Percentiles rank a stretch among this genome's conserved stretches.
Conservation (phyloP, 2,888 invertebrate genomes). For the Melanostoma scalare region DNA sequence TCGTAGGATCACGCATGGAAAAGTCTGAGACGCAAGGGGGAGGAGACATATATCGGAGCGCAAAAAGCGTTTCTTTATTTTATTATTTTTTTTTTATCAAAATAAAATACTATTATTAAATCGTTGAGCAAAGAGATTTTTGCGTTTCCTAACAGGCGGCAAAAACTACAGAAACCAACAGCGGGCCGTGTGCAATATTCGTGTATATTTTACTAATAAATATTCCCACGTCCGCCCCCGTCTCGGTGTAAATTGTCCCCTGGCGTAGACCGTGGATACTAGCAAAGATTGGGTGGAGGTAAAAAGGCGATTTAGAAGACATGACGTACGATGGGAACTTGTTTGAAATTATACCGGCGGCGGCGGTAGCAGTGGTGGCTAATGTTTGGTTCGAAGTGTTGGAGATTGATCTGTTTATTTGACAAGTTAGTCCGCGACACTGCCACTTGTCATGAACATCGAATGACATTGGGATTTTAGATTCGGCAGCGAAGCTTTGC, state of each 20-base stretch:
- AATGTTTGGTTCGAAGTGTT: too few species aligned
- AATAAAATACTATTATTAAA: conserved; percentile 68
- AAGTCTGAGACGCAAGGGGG: conserved; percentile 6
- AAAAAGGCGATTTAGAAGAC: background rate
- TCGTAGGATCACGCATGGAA: conserved; percentile 38
- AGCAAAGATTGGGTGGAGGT: background rate
- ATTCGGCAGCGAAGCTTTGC: conserved; percentile 18
- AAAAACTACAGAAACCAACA: conserved; percentile 52
- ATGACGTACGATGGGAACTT: conserved; percentile 18
- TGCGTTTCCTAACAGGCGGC: conserved; percentile 68
- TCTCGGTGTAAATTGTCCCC: conserved; percentile 33
- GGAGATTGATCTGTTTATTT: conserved; percentile 41
- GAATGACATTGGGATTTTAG: conserved; percentile 62
- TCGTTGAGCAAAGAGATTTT: conserved; percentile 51
- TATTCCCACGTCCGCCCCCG: conserved; percentile 48
- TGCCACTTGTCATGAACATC: conserved; percentile 64
- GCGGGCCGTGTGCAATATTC: conserved; percentile 82
- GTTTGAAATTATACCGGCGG: conserved; percentile 11
- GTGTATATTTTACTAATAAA: conserved; percentile 77
- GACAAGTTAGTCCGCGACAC: conserved; percentile 35
- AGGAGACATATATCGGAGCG: conserved; percentile 8
- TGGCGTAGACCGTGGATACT: conserved; percentile 21
- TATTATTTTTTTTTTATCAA: conserved; percentile 51
- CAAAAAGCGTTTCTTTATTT: conserved; percentile 14
- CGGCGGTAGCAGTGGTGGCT: background rate